Evolutionary conservation across 1,140 invertebrate species (phyloP), one percentile per base, ranked within the genome.

Genomic region (Danaus plexippus): DNA sequence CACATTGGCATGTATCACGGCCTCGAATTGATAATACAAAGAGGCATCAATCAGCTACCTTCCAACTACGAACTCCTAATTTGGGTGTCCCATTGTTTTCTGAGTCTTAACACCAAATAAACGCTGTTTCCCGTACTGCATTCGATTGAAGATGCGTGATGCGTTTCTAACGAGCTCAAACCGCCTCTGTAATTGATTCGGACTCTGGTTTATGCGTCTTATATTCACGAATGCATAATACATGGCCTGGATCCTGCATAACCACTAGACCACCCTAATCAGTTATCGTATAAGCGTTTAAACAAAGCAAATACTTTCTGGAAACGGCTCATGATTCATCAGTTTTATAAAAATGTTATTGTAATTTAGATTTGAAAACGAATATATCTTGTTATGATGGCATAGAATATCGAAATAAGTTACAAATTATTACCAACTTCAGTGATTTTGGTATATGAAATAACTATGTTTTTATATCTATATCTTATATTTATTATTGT

Each of bases 171-270:
- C 81, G 80, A 86, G 81, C 70, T 55, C 69, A 47, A 54, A 59
- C 66, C 70, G 70, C 66, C 69, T 66, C 74, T 60, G 71, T 83
- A 85, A 86, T 85, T 84, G 80, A 85, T 82, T 84, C 80, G 73
- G 73, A 69, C 70, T 63, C 70, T 76, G 73, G 63, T 81, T 84
- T 84, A 86, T 84, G 75, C 80, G 67, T 67, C 60, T 75, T 83
- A 81, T 82, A 85, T 86, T 84, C 79, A 73, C 75, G 78, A 82
- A 85, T 85, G 83, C 80, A 86, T 86, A 86, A 86, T 79, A 82
- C 79, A 86, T 83, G 65, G 53, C 43, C 54, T 43, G 50, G 40
- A 47, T 53, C 43, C 46, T 40, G 58, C 43, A 55, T 57, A 52
- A 57, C 43, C 55, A 47, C 51, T 52, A 52, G 55, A 47, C 22